Base-by-base conservation (phyloP, 2,113 vertebrate genomes). In the human (Homo sapiens) region DNA sequence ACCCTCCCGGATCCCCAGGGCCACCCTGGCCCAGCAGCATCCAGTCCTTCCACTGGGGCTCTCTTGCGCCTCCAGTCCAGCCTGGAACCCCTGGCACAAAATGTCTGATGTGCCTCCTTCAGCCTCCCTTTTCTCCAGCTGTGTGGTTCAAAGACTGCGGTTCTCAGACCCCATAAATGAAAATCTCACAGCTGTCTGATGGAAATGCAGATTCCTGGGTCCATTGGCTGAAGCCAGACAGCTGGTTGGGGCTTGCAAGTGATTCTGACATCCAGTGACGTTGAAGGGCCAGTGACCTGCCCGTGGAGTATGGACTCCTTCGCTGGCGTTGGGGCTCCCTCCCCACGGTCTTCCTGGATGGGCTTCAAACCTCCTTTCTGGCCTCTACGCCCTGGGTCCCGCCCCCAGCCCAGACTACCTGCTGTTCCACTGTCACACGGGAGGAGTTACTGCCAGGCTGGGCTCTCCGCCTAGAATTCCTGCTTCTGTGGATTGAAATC, bases 291-390 rank as follows among this genome's bases (percentile, higher is more conserved):
- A 35, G 30, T 6, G 25, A 35, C 27, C 17, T 20, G 2, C 40
- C 40, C 23, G 5, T 4, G 10, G 27, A 25, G 35, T 0, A 8
- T 4, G 0, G 27, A 9, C 0, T 40, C 17, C 35, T 52, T 12
- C 3, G 38, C 17, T 40, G 17, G 18, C 38, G 3, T 27, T 0
- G 43, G 68, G 32, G 12, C 30, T 83, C 48, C 45, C 30, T 83
- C 48, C 45, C 72, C 8, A 6, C 1, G 48, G 57, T 52, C 72
- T 57, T 66, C 43, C 40, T n/a, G 68, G 48, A 22, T 32, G 59
- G 30, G 20, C 35, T 57, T n/a, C 16, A 25, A 3, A 7, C 13
- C 45, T 64, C 23, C 32, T 45, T 20, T 35, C 48, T 18, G 45
- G 40, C 4, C 38, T 23, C 14, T 52, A 38, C 16, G 30, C 48